phyloP scores from a whole-genome alignment of 2,888 invertebrate species.

The Stegana nigrithorax region DNA sequence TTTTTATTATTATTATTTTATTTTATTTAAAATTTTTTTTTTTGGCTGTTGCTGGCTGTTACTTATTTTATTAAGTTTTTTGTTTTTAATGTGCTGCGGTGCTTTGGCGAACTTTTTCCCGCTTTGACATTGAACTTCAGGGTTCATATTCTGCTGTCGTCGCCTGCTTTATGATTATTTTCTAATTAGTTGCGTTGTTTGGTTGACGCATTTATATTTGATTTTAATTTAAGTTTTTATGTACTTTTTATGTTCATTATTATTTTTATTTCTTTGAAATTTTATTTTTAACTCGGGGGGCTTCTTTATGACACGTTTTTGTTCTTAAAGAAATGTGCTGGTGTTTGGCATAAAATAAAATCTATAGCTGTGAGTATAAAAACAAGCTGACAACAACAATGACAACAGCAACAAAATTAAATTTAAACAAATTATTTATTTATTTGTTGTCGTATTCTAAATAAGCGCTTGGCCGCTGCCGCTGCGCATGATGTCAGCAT shows the following conservation, averaged over 20 bases:
- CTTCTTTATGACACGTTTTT: not conserved
- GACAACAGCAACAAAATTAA: too few species aligned
- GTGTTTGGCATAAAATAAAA: constrained; percentile 53
- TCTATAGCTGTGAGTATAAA: too few species aligned
- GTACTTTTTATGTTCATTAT: not conserved
- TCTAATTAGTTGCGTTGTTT: constrained; percentile 1
- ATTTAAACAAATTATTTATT: constrained; percentile 51
- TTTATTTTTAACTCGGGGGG: constrained; percentile 24
- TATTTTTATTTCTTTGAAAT: constrained; percentile 23
- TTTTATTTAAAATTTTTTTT: not conserved
- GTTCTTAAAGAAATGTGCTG: constrained; percentile 15
- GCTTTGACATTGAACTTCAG: constrained; percentile 5
- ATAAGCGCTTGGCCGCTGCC: not conserved
- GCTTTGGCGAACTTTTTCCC: not conserved
- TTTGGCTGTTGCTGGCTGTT: not conserved
- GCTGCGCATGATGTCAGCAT: constrained; percentile 37
- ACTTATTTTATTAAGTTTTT: not conserved
- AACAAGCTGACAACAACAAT: too few species aligned
- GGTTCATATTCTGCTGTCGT: not conserved
- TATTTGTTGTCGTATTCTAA: constrained; percentile 24
- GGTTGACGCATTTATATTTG: not conserved
- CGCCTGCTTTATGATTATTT: not conserved
- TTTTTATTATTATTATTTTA: not conserved
- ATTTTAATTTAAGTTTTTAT: constrained; percentile 6
- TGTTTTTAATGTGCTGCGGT: not conserved